phyloP scores from a whole-genome alignment of 2,888 invertebrate genomes.

The Drosophila hamatofila region DNA sequence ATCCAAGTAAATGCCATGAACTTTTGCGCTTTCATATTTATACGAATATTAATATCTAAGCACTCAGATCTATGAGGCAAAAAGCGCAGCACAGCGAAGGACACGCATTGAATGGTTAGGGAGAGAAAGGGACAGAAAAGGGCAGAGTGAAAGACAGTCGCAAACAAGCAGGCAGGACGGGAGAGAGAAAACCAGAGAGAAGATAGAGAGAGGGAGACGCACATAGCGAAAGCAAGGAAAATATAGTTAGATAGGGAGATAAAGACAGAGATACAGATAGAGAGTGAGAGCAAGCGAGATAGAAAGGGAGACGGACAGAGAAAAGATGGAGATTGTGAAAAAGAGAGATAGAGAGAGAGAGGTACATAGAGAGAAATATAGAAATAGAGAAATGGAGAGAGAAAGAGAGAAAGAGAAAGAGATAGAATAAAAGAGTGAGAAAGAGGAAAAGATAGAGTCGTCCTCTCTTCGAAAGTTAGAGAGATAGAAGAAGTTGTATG shows the following conservation, averaged over 20 bases:
- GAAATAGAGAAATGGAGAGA: background rate
- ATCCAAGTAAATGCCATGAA: background rate
- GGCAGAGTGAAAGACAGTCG: background rate
- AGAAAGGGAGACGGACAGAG: background rate
- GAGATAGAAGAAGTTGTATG: too few relatives aligned
- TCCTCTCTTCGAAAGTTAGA: too few relatives aligned
- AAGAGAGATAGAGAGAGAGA: too few relatives aligned
- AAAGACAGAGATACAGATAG: background rate
- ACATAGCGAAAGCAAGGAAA: background rate
- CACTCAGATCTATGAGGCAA: constrained; percentile 35
- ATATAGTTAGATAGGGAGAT: background rate
- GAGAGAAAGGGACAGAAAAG: too few relatives aligned
- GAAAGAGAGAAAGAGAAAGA: too few relatives aligned
- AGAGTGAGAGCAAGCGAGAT: background rate
- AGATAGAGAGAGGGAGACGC: too few relatives aligned
- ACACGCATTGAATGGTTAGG: background rate
- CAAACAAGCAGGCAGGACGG: background rate
- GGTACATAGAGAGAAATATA: background rate
- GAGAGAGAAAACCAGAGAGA: background rate
- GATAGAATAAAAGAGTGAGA: too few relatives aligned
- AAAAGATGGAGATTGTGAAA: background rate
- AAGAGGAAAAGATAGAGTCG: too few relatives aligned
- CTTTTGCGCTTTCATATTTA: constrained; percentile 16
- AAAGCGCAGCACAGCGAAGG: constrained; percentile 20
- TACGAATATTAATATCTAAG: constrained; percentile 29